Percentiles rank a stretch among this genome's conserved stretches.
Evolutionary conservation across 2,113 vertebrate genomes (phyloP).

Genomic region (Penelope pileata): DNA sequence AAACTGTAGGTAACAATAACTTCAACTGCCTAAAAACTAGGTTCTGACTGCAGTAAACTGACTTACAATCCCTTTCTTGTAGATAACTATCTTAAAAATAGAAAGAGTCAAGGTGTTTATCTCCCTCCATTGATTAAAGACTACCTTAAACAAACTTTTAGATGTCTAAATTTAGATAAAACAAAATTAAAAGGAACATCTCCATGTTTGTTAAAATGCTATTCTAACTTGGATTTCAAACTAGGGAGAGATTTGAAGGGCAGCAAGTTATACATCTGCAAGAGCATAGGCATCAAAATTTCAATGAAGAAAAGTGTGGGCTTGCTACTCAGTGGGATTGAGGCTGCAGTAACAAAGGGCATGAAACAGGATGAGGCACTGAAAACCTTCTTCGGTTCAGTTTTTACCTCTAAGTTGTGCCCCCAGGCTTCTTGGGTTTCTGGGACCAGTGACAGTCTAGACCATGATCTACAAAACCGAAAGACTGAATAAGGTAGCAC

Average conservation of each 20-base stretch:
- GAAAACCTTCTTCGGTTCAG: not conserved
- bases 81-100: conserved; percentile 21
- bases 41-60: not conserved
- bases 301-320: not conserved
- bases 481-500: not conserved
- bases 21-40: not conserved
- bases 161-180: conserved; percentile 30
- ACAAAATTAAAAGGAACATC: conserved; percentile 38
- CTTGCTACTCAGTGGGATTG: not conserved
- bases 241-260: not conserved
- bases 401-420: not conserved
- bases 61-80: not conserved
- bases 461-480: not conserved
- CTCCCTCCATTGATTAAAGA: conserved; percentile 24
- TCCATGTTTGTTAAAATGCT: conserved; percentile 16
- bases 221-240: not conserved
- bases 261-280: not conserved
- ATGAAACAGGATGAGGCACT: not conserved
- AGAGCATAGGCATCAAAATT: not conserved
- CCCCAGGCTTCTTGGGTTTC: not conserved
- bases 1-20: not conserved
- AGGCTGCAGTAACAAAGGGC: not conserved
- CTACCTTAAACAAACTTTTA: conserved; percentile 27
- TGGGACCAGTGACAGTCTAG: not conserved
- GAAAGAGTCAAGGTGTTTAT: conserved; percentile 43